phyloP scores from a whole-genome alignment of 2,113 vertebrate species.

The Tragelaphus strepsiceros region DNA sequence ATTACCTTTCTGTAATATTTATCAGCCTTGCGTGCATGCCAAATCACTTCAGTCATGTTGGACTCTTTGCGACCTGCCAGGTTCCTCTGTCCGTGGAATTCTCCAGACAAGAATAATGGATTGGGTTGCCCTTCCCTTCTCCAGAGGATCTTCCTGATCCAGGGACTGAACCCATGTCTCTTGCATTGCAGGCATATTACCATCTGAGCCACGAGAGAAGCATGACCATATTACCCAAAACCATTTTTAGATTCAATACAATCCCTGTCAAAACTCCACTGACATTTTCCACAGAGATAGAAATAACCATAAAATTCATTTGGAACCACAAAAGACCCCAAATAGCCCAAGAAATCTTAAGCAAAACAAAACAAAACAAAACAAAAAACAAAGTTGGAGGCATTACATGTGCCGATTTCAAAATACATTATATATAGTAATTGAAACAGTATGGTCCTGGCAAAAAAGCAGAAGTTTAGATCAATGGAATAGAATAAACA shows the following conservation, averaged over 20 bases:
- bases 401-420: background rate
- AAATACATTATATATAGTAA: background rate
- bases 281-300: background rate
- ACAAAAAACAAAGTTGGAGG: background rate
- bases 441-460: background rate
- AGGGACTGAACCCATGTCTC: no score
- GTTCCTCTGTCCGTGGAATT: no score
- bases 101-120: no score
- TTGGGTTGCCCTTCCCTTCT: no score
- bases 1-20: no score
- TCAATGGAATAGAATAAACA: background rate
- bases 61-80: no score
- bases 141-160: no score
- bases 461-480: background rate
- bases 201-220: no score
- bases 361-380: background rate
- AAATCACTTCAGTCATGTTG: no score
- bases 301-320: background rate
- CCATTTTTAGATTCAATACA: background rate
- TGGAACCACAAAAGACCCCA: background rate
- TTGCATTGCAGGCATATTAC: no score
- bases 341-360: background rate
- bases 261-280: background rate
- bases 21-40: no score
- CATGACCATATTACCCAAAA: background rate